Conservation (phyloP, 2,113 vertebrate species). For the Condylura cristata region DNA sequence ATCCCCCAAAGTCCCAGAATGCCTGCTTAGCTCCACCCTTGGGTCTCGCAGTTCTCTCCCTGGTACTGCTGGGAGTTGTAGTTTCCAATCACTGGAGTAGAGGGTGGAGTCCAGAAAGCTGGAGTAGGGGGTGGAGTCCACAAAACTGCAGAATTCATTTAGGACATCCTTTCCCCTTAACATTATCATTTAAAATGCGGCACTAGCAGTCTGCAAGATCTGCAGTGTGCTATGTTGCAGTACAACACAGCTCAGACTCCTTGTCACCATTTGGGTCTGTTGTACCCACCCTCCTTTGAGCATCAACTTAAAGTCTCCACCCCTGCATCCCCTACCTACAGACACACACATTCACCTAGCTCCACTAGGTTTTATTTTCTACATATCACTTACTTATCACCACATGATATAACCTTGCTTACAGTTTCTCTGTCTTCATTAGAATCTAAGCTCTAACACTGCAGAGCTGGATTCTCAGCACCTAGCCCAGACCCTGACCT, state of each 20-base stretch:
- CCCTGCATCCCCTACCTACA: rapidly evolving
- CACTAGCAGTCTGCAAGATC: not conserved
- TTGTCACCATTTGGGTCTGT: not conserved
- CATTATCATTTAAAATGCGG: not conserved
- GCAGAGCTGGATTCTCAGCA: not conserved
- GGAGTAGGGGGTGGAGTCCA: no score
- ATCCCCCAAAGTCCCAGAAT: no score
- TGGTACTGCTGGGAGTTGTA: no score
- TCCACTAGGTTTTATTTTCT: not conserved
- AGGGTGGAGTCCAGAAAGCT: no score
- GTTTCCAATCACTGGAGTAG: no score
- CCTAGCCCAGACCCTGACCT: no score
- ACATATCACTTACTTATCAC: not conserved
- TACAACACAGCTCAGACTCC: not conserved
- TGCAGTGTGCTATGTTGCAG: not conserved
- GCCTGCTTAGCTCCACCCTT: no score
- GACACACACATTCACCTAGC: not conserved
- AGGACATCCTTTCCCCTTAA: no score
- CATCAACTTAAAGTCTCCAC: not conserved
- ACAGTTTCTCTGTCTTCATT: not conserved
- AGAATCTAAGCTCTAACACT: not conserved
- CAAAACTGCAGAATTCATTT: no score
- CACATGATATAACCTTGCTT: not conserved
- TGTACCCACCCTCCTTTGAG: not conserved
- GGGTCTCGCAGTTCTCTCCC: no score